phyloP scores from a whole-genome alignment of 2,113 vertebrate species.

The Oxyura jamaicensis region DNA sequence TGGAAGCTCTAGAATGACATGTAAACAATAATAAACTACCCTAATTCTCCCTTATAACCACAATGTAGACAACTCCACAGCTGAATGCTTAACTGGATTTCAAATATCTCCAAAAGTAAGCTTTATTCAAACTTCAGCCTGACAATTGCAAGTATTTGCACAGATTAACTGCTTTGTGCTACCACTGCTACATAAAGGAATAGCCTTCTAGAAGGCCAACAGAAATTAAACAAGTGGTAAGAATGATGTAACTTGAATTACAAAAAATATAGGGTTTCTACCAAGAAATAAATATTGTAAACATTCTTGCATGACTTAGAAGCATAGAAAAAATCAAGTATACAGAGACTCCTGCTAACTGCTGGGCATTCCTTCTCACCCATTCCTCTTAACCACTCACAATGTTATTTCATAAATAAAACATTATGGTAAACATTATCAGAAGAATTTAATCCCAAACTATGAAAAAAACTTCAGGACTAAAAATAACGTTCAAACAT shows the following conservation, averaged over 20 bases:
- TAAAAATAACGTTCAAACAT: not conserved
- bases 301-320: not conserved
- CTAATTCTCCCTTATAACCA: not conserved
- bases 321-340: not conserved
- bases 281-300: not conserved
- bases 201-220: not conserved
- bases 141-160: not conserved
- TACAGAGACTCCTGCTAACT: not conserved
- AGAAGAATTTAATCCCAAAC: not conserved
- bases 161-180: not conserved
- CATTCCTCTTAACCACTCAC: not conserved
- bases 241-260: not conserved
- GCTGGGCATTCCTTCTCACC: not conserved
- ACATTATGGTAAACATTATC: not conserved
- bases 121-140: not conserved
- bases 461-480: not conserved
- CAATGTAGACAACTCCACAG: not conserved
- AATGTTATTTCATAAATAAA: not conserved
- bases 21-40: not conserved
- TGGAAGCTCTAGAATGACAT: conserved; percentile 87
- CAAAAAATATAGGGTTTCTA: not conserved
- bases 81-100: not conserved
- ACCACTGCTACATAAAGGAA: not conserved
- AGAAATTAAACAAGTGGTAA: not conserved
- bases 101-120: not conserved